Evolutionary conservation across 2,797 vertebrate species (phyloP).

Genomic region (Tolypeutes matacus): DNA sequence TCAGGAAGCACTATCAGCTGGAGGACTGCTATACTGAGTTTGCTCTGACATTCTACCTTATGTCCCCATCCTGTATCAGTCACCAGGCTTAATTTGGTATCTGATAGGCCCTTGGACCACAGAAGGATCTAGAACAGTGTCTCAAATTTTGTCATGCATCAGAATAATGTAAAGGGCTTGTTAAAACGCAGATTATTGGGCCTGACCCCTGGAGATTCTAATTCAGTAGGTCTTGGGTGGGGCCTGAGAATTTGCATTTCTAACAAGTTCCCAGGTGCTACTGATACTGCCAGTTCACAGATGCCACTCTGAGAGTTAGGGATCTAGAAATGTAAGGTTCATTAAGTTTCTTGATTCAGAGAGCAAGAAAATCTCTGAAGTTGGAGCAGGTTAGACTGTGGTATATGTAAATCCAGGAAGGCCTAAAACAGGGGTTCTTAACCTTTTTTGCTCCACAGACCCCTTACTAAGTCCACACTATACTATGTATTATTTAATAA

Average conservation of each 20-base stretch:
- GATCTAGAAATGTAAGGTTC: neutral
- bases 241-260: constrained; percentile 43
- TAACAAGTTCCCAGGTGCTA: neutral
- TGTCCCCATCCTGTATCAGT: neutral
- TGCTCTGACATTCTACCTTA: constrained; percentile 14
- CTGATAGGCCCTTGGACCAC: neutral
- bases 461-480: too few relatives aligned
- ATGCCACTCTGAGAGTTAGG: neutral
- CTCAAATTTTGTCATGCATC: constrained; percentile 35
- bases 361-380: constrained; percentile 16
- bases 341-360: neutral
- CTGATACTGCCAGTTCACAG: neutral
- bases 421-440: neutral
- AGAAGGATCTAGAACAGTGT: constrained; percentile 1
- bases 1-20: neutral
- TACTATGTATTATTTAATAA: too few relatives aligned
- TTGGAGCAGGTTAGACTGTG: constrained; percentile 20
- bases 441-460: too few relatives aligned
- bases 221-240: constrained; percentile 9
- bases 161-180: neutral
- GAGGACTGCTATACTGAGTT: neutral
- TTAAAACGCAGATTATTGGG: constrained; percentile 27
- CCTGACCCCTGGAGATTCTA: constrained; percentile 23
- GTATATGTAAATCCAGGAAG: neutral
- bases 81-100: neutral